Evolutionary conservation across 92 coral and sea anemone species (phyloP), one percentile per base, ranked within the genome.

Genomic region (Epizoanthus ramosus): DNA sequence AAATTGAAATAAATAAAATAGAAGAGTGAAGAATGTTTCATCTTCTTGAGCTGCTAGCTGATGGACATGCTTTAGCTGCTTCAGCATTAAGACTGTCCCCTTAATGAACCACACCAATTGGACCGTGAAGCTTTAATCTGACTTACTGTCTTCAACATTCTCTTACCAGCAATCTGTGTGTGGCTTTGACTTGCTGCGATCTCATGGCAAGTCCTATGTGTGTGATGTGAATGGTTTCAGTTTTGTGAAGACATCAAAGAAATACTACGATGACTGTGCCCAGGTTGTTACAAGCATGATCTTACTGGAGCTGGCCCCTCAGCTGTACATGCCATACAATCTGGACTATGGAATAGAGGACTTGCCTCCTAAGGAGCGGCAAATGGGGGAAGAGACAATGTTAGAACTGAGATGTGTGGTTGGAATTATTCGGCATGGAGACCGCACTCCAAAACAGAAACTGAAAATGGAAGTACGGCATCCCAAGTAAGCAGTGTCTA

Each of bases 141-240:
- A 43, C 6, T 60, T 61, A 17, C 6, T n/a, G 33, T 59, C 37
- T 19, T 73, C 4, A 3, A 4, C 15, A 47, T n/a, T 33, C 28
- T 71, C 58, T 39, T 65, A 76, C 19, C 72, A 95, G 98, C 98
- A 96, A 93, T 91, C 98, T 17, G 98, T 96, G 13, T 96, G 98
- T 85, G 98, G 98, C n/a, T 96, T 95, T 87, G 99, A 96, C 67
- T 85, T 96, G 61, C 86, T 96, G 41, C 91, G 99, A 41, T 92
- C 95, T 14, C 97, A 90, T 80, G 99, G 99, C 61, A 91, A 91
- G 89, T 96, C 99, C 0, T 96, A 91, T 45, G 99, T 96, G 15
- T 96, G 99, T 74, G 99, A 96, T 79, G 99, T 96, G 72, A 96
- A 96, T 79, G 99, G 99, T 39, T 96, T 96, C 73, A 96, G 99